These are phyloP conservation scores for Papilio polytes DNA, from an alignment of 1,140 invertebrate species.

Conservation along the genomic window DNA sequence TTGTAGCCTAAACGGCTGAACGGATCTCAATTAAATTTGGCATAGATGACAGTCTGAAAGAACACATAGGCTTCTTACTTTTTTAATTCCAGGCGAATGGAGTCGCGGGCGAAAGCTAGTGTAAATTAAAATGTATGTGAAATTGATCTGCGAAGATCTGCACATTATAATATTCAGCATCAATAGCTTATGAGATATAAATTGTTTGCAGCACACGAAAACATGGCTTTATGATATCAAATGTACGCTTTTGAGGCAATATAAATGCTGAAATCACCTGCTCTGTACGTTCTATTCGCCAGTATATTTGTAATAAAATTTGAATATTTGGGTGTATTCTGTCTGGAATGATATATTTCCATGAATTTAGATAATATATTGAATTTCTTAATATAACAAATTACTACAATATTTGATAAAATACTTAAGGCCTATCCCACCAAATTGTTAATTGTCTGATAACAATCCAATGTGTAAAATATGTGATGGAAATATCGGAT, in stretches of 20 bases:
- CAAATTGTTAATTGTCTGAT: no score
- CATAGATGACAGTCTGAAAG: no score
- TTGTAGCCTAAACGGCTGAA: no score
- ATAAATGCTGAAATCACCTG: constrained; percentile 25
- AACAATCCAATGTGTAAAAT: no score
- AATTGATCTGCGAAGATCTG: background rate
- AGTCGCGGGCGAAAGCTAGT: no score
- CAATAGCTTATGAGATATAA: constrained; percentile 5
- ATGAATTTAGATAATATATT: background rate
- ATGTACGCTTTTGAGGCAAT: constrained; percentile 20
- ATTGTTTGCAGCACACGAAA: constrained; percentile 20
- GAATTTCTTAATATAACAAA: background rate
- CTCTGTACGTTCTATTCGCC: constrained; percentile 4
- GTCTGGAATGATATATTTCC: background rate
- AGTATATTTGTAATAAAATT: constrained; percentile 27
- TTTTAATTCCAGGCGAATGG: no score
- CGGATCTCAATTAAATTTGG: no score
- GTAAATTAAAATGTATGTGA: no score
- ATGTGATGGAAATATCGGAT: no score
- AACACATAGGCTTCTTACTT: no score
- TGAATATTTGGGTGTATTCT: background rate
- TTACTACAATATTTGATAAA: no score
- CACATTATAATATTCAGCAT: background rate
- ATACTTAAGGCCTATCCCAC: no score
- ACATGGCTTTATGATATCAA: constrained; percentile 18